Base-by-base conservation (phyloP, 2,797 vertebrate genomes). In the Lemur catta region DNA sequence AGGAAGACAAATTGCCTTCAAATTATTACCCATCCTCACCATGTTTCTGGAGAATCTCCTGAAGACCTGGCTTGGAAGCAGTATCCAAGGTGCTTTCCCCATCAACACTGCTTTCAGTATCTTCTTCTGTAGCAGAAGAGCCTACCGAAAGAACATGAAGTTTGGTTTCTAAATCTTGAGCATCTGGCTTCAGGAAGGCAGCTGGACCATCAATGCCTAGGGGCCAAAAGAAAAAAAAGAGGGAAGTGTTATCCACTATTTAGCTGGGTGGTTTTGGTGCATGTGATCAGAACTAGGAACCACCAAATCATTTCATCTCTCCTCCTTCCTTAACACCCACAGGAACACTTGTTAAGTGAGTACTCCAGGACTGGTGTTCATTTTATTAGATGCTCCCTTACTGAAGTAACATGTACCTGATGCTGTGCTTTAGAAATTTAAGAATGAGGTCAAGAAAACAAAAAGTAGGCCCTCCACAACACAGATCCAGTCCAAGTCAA, bases 201-300 rank as follows among this genome's bases (percentile, higher is more conserved):
- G 99, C 99, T 2, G 99, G 99, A 15, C 99, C 99, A 46, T 99
- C 99, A 59, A 99, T 99, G 75, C 99, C 99, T 99, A 91, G 46
- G 94, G 59, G 22, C 22, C 81, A 86, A 71, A 81, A 89, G 12
- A 94, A 55, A 84, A 86, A 92, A 90, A 13, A 67, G 46, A 82
- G 6, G 72, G 75, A 48, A 46, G 10, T 12, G 22, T n/a, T 52
- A 13, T 2, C 80, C 52, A 67, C 69, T 33, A 13, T 24, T 43
- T 12, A 79, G 92, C 24, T 5, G 14, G 13, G 72, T 33, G 43
- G 74, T 15, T 74, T 43, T 35, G 46, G 15, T 48, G 84, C 33
- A 11, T 9, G 7, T 55, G 10, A 65, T 55, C 65, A 4, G 0
- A 72, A 96, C 67, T n/a, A 75, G 91, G 76, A 84, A 26, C 41